Percentiles rank a stretch among this genome's conserved stretches.
These are phyloP conservation scores for Phrynocephalus vlangalii DNA, from an alignment of 2,797 vertebrate genomes.

Conservation along the genomic window DNA sequence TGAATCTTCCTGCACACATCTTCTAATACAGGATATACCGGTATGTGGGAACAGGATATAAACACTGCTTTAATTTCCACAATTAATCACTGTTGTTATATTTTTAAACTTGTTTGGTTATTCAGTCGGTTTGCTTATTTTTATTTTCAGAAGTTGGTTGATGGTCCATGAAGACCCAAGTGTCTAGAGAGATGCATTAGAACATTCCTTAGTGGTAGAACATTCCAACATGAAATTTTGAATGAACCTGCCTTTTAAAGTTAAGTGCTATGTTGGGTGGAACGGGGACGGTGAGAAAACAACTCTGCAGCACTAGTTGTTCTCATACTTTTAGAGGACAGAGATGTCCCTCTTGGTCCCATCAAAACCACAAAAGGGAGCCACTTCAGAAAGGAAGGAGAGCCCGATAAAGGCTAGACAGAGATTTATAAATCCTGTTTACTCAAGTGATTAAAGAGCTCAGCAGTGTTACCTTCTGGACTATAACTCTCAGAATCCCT, in stretches of 20 bases:
- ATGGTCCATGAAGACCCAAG: constrained; percentile 2
- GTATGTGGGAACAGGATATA: constrained; percentile 44
- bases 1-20: constrained; percentile 9
- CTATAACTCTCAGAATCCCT: background rate
- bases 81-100: constrained; percentile 28
- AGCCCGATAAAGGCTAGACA: background rate
- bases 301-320: background rate
- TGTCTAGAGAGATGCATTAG: constrained; percentile 50
- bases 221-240: constrained; percentile 24
- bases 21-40: constrained; percentile 4
- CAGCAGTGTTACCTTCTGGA: background rate
- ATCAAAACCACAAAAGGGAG: background rate
- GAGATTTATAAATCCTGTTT: background rate
- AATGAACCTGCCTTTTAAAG: background rate
- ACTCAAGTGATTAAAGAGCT: background rate
- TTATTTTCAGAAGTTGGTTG: constrained; percentile 24
- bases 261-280: background rate
- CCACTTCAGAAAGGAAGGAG: background rate
- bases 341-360: background rate
- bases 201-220: constrained; percentile 22
- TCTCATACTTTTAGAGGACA: background rate
- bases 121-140: constrained; percentile 16
- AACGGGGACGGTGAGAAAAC: background rate
- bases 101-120: constrained; percentile 12
- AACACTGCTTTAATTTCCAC: constrained; percentile 15